Base-by-base conservation (phyloP, 2,888 invertebrate genomes). In the Sarcophaga rosellei region DNA sequence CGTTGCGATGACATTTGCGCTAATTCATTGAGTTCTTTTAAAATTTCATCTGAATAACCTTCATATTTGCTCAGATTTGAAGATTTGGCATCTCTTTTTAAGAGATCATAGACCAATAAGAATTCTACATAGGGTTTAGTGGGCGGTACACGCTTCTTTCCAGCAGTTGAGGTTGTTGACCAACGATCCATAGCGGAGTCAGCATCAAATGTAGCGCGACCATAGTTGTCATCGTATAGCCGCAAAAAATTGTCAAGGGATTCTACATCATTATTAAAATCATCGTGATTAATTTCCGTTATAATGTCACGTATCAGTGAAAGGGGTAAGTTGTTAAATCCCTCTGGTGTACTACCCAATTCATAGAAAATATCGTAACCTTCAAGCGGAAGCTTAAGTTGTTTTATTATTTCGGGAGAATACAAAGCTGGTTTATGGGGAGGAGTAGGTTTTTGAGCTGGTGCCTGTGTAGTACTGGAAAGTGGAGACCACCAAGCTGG, bases 41-140 rank as follows among this genome's bases (percentile, higher is more conserved):
- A 75, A 84, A 93, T 86, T 72, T 91, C 90, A 23, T 91, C 90
- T 0, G 92, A 90, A 78, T 93, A 93, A 0, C 93, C 93, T 87
- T 92, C 92, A 81, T 93, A 93, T 90, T 92, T 92, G 87, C 91
- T 93, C 0, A 93, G 88, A 89, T 92, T 92, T 4, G 91, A 90
- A 0, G 92, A 91, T 81, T 93, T 93, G 0, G 93, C 93, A 85
- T 93, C 93, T 3, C 93, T 91, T 84, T 93, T 93, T 1, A 93
- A 90, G 35, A 93, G 89, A 89, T 93, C 93, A 75, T 93, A 93
- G 25, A 93, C 90, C 70, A 93, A 90, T 59, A 93, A 87, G 76
- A 93, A 93, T 69, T 93, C 93, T 1, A 93, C 93, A 88, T 93
- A 93, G 1, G 93, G 91, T 75, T 93, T 93, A 0, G 93, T 93